Evolutionary conservation across 1,140 invertebrate species (phyloP).

Genomic region (Gerris buenoi): DNA sequence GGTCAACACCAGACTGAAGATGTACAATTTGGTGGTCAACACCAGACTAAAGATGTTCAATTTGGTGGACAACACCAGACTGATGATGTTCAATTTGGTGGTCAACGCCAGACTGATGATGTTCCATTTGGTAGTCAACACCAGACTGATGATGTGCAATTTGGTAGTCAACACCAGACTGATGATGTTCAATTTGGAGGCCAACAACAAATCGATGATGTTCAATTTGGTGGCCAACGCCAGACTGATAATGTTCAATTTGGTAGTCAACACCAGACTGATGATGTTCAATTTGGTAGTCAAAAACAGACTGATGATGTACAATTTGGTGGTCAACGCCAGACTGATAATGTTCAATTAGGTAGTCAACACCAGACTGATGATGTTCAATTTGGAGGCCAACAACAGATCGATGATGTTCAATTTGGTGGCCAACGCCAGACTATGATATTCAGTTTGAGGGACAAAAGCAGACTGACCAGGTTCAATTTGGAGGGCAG

Average conservation of each 20-base stretch:
- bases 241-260: constrained; percentile 3
- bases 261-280: not conserved
- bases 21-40: constrained; percentile 23
- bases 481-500: not conserved
- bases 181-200: not conserved
- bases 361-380: not conserved
- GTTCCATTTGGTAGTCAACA: not conserved
- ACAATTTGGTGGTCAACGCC: not conserved
- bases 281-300: not conserved
- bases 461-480: not conserved
- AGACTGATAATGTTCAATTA: not conserved
- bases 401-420: not conserved
- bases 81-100: not conserved
- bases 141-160: not conserved
- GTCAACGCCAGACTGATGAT: constrained; percentile 2
- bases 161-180: not conserved
- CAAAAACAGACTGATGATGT: not conserved
- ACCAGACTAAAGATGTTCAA: constrained; percentile 24
- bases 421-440: not conserved
- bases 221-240: not conserved
- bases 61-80: constrained; percentile 13
- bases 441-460: not conserved
- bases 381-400: constrained; percentile 5
- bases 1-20: constrained; percentile 24
- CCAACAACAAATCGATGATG: not conserved